Conservation (phyloP, 2,797 vertebrate species). For the Tenualosa thibaudeaui region DNA sequence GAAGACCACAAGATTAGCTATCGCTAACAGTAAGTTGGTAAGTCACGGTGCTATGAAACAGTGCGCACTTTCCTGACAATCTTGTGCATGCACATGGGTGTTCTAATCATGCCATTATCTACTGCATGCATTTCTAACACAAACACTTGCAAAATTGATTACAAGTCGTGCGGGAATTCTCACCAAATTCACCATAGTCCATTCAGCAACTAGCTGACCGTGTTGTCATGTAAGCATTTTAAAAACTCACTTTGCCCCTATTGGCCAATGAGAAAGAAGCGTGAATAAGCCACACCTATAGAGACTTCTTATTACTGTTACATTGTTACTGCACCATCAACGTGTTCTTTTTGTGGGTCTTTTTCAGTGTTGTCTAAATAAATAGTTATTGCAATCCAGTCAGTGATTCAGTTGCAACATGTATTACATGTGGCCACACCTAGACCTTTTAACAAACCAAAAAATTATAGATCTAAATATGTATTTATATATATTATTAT, state of each 20-base stretch:
- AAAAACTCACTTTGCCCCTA: constrained; percentile 56
- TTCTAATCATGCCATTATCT: neutral
- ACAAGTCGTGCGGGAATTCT: constrained; percentile 30
- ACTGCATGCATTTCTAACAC: neutral
- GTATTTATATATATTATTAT: no score
- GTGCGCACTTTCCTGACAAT: neutral
- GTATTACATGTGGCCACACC: no score
- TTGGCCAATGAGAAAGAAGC: constrained; percentile 61
- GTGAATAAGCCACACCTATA: constrained; percentile 45
- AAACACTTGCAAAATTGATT: neutral
- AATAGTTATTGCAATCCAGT: no score
- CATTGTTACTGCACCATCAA: neutral
- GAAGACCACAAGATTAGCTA: neutral
- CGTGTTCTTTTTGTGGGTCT: neutral
- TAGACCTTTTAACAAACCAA: no score
- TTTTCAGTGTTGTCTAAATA: neutral
- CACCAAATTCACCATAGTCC: constrained; percentile 43
- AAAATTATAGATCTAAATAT: no score
- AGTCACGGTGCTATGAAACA: neutral
- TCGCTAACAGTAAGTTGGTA: neutral
- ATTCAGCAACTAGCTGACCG: neutral
- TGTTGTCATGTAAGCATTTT: constrained; percentile 50
- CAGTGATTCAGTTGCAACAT: no score
- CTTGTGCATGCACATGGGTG: neutral
- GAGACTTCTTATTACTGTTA: neutral